Evolutionary conservation across 2,113 vertebrate species (phyloP).

Genomic region (Bambusicola thoracicus): DNA sequence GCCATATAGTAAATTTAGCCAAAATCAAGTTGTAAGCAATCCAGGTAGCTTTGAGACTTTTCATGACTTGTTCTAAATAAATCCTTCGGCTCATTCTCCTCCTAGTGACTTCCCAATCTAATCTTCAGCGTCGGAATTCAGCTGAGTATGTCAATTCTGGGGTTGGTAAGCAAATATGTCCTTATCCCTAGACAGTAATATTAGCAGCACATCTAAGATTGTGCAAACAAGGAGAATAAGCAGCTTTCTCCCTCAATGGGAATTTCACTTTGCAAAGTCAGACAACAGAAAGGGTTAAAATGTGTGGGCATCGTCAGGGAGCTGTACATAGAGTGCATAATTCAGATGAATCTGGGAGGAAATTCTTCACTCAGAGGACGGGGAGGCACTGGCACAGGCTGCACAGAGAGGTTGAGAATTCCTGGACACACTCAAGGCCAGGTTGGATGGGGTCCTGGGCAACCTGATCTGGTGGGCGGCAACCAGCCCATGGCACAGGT

Average conservation of each 20-base stretch:
- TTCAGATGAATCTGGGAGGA: neutral
- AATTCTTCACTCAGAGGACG: neutral
- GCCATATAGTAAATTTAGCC: neutral
- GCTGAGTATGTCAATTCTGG: too few species aligned
- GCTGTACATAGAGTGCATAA: rapidly evolving
- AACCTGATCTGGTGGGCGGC: neutral
- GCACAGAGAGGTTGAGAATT: neutral
- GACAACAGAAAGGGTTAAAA: neutral
- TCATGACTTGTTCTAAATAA: neutral
- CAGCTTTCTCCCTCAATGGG: neutral
- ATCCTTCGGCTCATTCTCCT: neutral
- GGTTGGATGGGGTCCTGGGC: neutral
- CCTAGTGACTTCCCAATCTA: neutral
- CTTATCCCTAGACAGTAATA: neutral
- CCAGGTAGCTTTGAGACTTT: neutral
- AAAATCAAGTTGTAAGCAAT: neutral
- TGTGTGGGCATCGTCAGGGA: neutral
- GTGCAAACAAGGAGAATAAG: neutral
- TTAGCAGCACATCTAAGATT: neutral
- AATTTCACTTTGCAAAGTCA: neutral
- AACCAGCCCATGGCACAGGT: too few species aligned
- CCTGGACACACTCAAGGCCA: neutral
- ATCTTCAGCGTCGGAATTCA: neutral
- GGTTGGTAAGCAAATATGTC: neutral
- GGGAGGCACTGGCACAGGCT: neutral